Evolutionary conservation across 2,113 vertebrate species (phyloP).

Genomic region (Brevimyrus niger): DNA sequence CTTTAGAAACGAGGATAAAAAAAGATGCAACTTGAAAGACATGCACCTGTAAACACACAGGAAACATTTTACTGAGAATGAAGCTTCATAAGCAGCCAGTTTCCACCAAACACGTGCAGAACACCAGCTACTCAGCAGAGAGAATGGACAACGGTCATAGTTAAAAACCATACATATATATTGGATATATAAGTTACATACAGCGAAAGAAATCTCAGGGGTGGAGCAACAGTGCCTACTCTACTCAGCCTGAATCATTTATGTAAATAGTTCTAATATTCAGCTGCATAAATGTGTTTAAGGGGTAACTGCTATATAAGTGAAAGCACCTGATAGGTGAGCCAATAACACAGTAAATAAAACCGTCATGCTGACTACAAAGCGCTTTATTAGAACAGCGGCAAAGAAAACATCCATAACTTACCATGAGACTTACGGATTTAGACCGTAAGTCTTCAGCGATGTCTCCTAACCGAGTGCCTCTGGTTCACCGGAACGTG

Average conservation of each 20-base stretch:
- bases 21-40: background rate
- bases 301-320: background rate
- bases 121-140: background rate
- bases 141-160: background rate
- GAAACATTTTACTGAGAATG: background rate
- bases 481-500: too few species aligned
- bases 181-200: background rate
- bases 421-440: background rate
- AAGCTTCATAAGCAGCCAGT: background rate
- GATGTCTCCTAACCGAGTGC: background rate
- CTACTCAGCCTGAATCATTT: background rate
- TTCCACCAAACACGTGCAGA: background rate
- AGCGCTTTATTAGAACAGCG: background rate
- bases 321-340: background rate
- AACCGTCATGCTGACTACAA: background rate
- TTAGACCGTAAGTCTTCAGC: background rate
- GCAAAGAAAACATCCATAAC: background rate
- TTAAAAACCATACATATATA: background rate
- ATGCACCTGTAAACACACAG: background rate
- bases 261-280: background rate
- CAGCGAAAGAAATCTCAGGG: background rate
- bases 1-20: background rate
- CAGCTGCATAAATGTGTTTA: background rate
- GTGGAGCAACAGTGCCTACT: background rate
- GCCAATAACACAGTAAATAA: slow-evolving; percentile 1